These are phyloP conservation scores for Phortica magna DNA, from an alignment of 2,888 invertebrate genomes.

Conservation along the genomic window DNA sequence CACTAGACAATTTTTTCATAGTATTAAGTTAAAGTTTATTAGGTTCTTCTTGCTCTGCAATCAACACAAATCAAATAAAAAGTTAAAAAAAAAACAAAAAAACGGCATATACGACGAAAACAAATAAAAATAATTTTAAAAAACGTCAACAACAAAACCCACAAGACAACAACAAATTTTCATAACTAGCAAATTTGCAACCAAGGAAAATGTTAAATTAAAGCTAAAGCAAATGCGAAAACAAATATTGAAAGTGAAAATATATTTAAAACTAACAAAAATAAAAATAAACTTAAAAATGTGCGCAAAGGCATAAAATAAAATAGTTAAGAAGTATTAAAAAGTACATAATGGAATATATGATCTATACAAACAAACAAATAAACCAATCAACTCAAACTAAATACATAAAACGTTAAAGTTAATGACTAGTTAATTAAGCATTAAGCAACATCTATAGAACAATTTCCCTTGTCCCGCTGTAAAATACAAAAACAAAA, in stretches of 20 bases:
- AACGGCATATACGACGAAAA: constrained; percentile 37
- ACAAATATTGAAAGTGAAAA: constrained; percentile 45
- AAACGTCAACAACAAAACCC: constrained; percentile 38
- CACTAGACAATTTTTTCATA: constrained; percentile 76
- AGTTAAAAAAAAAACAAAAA: constrained; percentile 46
- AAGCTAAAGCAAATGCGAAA: constrained; percentile 50
- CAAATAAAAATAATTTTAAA: constrained; percentile 38
- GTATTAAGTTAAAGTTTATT: constrained; percentile 61
- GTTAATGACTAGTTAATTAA: constrained; percentile 16
- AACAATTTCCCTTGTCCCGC: constrained; percentile 25
- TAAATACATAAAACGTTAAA: constrained; percentile 28
- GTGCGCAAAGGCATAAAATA: not conserved
- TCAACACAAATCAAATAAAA: constrained; percentile 50
- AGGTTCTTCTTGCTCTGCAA: constrained; percentile 66
- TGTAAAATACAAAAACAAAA: constrained; percentile 23
- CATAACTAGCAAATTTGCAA: constrained; percentile 25
- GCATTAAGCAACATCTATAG: constrained; percentile 19
- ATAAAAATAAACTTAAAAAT: constrained; percentile 23
- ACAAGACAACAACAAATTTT: constrained; percentile 4
- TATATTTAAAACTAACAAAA: constrained; percentile 29
- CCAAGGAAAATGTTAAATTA: constrained; percentile 65
- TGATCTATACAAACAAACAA: constrained; percentile 19
- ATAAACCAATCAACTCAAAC: constrained; percentile 33
- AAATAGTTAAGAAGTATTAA: constrained; percentile 38
- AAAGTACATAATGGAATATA: constrained; percentile 25